phyloP scores from a whole-genome alignment of 2,888 invertebrate species.

The Tiliacea citrago region DNA sequence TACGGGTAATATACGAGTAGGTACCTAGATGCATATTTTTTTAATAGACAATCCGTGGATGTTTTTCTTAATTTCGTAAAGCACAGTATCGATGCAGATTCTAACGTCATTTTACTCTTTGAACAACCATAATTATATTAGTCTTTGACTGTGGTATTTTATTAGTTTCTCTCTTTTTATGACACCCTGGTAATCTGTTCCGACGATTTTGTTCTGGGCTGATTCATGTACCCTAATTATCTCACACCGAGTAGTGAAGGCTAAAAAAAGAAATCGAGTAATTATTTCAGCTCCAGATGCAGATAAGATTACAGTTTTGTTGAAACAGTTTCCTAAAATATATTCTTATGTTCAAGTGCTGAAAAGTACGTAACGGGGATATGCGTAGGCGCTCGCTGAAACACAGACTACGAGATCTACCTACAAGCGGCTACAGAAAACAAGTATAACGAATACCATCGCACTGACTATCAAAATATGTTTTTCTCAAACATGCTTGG shows the following conservation, averaged over 20 bases:
- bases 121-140: background rate
- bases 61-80: background rate
- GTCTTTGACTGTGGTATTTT: background rate
- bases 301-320: slow-evolving; percentile 59
- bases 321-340: slow-evolving; percentile 64
- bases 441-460: slow-evolving; percentile 54
- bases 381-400: slow-evolving; percentile 62
- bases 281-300: slow-evolving; percentile 40
- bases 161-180: slow-evolving; percentile 12
- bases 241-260: background rate
- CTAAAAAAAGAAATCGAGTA: slow-evolving; percentile 25
- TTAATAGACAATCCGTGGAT: too few relatives aligned
- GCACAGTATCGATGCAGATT: background rate
- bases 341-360: slow-evolving; percentile 60
- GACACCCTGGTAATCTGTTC: slow-evolving; percentile 11
- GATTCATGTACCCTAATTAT: slow-evolving; percentile 32
- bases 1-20: too few relatives aligned
- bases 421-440: slow-evolving; percentile 37
- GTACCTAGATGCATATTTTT: too few relatives aligned
- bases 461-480: slow-evolving; percentile 47
- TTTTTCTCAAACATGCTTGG: too few relatives aligned
- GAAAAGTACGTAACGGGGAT: slow-evolving; percentile 56
- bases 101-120: background rate
- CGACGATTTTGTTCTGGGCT: slow-evolving; percentile 20
- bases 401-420: slow-evolving; percentile 50